These are phyloP conservation scores for Mythimna pallens DNA, from an alignment of 2,888 invertebrate genomes.

Conservation along the genomic window DNA sequence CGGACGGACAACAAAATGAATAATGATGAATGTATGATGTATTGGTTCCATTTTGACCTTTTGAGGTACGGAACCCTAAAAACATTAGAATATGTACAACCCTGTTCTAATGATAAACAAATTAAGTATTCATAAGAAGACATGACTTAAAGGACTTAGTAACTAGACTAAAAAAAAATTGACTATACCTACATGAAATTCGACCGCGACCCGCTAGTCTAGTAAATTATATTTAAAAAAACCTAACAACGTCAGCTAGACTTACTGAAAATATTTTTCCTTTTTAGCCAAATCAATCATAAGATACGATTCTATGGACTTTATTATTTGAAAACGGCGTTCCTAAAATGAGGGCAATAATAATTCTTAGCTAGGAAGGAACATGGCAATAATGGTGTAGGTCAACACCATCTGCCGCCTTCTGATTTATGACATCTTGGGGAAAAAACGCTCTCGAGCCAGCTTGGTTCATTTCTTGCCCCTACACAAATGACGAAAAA, in stretches of 20 bases:
- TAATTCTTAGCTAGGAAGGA: slow-evolving; percentile 85
- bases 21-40: too few species aligned
- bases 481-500: slow-evolving; percentile 80
- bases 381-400: slow-evolving; percentile 87
- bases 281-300: background rate
- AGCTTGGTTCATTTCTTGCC: slow-evolving; percentile 77
- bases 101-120: too few species aligned
- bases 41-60: too few species aligned
- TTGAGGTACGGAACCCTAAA: too few species aligned
- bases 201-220: too few species aligned
- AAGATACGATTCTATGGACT: slow-evolving; percentile 63
- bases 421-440: slow-evolving; percentile 86
- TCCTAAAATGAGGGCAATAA: slow-evolving; percentile 78
- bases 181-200: too few species aligned
- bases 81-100: too few species aligned
- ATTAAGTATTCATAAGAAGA: too few species aligned
- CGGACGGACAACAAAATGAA: too few species aligned
- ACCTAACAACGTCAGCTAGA: background rate
- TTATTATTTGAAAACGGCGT: slow-evolving; percentile 72
- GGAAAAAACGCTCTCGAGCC: slow-evolving; percentile 80
- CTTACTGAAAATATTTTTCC: background rate
- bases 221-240: too few species aligned
- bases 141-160: too few species aligned
- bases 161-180: too few species aligned
- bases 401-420: slow-evolving; percentile 88